Evolutionary conservation across 2,888 invertebrate species (phyloP), one percentile per base, ranked within the genome.

Genomic region (Yponomeuta cagnagella): DNA sequence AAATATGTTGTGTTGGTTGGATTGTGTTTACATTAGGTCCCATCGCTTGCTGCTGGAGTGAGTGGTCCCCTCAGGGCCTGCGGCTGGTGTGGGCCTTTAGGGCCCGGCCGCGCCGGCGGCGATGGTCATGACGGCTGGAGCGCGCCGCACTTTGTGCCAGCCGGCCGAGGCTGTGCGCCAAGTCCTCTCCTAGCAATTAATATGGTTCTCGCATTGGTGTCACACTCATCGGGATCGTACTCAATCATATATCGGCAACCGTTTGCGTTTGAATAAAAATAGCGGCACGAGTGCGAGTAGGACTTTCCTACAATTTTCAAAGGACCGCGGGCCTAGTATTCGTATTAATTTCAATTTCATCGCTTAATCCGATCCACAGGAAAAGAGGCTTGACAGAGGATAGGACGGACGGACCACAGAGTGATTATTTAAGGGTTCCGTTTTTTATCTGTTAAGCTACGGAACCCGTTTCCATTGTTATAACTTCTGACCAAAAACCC

Each of bases 161-260:
- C 9, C 10, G 52, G 6, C 52, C 23, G 31, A 23, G 12, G 31
- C 48, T 12, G 48, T 23, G 37, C 30, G 80, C 72, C 80, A 81
- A 76, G 82, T 43, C 43, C 43, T 83, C 79, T 80, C 79, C 80
- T 85, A 82, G 82, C 78, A 76, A 77, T 74, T 75, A 77, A 75
- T 78, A 76, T 81, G 78, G 78, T 82, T 78, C 83, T 81, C 82
- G 82, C 80, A 88, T 85, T 84, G 85, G 86, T 90, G 89, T 89
- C 89, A 87, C 80, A 83, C 79, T 81, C 88, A 91, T 90, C 80
- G 86, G 85, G 81, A 80, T 80, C 82, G 86, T 86, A 86, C 80
- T 84, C 79, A 72, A 73, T 71, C 82, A 82, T 84, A 73, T 80
- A 75, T 81, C 69, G 73, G 73, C 72, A 82, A 79, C 77, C 74